Percentiles rank a stretch among this genome's conserved stretches.
Evolutionary conservation across 2,113 vertebrate species (phyloP).

Genomic region (Laterallus jamaicensis): DNA sequence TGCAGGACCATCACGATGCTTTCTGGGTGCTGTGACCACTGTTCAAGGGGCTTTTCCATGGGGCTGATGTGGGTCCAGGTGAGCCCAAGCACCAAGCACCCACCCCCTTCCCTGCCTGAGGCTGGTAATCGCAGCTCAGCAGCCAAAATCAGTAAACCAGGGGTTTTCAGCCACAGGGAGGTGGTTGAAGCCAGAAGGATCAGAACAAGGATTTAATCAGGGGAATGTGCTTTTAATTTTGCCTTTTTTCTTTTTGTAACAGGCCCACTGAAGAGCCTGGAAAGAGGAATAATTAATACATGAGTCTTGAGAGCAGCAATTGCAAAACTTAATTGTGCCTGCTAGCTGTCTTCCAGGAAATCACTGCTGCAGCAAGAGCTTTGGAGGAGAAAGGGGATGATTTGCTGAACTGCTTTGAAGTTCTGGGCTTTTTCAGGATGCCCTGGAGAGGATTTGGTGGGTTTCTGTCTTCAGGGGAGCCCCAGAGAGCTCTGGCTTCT

Average conservation of each 20-base stretch:
- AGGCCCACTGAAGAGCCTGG: not conserved
- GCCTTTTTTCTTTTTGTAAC: conserved; percentile 12
- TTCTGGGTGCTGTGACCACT: not conserved
- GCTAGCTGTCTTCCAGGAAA: conserved; percentile 30
- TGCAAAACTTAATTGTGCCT: conserved; percentile 52
- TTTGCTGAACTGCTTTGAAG: not conserved
- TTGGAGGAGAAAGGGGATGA: not conserved
- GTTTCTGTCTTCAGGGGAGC: not conserved
- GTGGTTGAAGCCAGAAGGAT: conserved; percentile 45
- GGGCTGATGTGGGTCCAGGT: not conserved
- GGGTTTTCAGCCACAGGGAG: conserved; percentile 54
- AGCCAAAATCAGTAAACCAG: conserved; percentile 61
- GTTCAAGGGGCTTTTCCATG: not conserved
- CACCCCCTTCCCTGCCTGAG: conserved; percentile 12
- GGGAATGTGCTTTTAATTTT: conserved; percentile 71
- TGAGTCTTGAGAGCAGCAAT: conserved; percentile 22
- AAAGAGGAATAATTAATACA: conserved; percentile 70
- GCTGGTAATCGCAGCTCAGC: not conserved
- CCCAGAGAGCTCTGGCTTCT: not conserved
- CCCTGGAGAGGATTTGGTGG: not conserved
- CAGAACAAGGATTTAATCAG: conserved; percentile 63
- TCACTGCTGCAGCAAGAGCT: not conserved
- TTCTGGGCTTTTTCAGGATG: not conserved
- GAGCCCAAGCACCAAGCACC: conserved; percentile 1
- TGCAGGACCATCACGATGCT: not conserved